Evolutionary conservation across 2,797 vertebrate species (phyloP), one percentile per base, ranked within the genome.

Genomic region (Epinephelus malabaricus): DNA sequence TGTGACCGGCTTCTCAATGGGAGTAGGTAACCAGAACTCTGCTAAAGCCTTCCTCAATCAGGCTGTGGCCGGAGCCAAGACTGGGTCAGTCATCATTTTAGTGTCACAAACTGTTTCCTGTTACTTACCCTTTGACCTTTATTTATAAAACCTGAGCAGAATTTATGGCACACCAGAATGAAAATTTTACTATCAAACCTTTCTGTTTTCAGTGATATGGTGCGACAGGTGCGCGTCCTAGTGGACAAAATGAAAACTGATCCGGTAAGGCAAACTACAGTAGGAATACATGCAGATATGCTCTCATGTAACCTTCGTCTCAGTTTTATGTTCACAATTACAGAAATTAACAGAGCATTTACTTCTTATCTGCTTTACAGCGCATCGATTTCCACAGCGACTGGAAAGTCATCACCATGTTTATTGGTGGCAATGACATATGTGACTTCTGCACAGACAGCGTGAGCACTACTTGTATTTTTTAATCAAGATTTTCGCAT

Each of bases 391-490:
- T 97, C 78, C 27, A 85, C 1, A 95, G 90, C 1, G 97, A 97
- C 92, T 99, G 98, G 98, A 99, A 99, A 92, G 88, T 99, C 84
- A 97, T 99, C 94, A 99, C 97, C 0, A 69, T 98, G 90, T 94
- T 97, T 61, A 93, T 99, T 8, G 97, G 97, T 68, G 89, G 84
- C 75, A 96, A 95, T 0, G 98, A 99, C 86, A 78, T 99, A 4
- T 99, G 98, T 89, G 96, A 91, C 88, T 95, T 94, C 86, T 99
- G 98, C 92, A 93, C 88, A 0, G 95, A 99, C 85, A 94, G 86
- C 59, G 98, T 99, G 90, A 96, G 96, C 80, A 59, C 25, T 59
- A 18, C 0, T 9, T 19, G 8, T 2, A 17, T 27, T 34, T 18
- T 25, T 9, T 46, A 23, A 25, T 27, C 21, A 5, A 58, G 2